Base-by-base conservation (phyloP, 2,888 invertebrate genomes). In the Ditula angustiorana region DNA sequence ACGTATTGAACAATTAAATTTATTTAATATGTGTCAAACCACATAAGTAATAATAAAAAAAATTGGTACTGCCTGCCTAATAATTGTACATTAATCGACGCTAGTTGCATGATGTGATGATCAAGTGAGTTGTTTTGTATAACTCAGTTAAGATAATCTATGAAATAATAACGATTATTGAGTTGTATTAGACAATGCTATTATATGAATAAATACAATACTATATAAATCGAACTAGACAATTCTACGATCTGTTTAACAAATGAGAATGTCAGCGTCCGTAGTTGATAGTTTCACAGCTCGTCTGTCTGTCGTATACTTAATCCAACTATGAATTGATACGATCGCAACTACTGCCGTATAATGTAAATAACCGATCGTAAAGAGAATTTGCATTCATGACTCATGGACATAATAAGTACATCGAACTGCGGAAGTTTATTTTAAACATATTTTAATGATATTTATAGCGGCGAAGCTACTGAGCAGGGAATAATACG, bases 361-460 rank as follows among this genome's bases (percentile, higher is more conserved):
- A 37, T 30, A 63, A 63, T 71, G 73, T 72, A 71, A 76, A 75
- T 74, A 74, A 71, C 69, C 71, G 69, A 74, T 74, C 68, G 68
- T 59, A 65, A 44, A 61, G 61, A 26, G 64, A 67, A 73, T 76
- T 74, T 73, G 74, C 72, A 74, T 76, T 69, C 71, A 73, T 76
- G 74, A 77, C 69, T 78, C 75, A 76, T 67, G 70, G 69, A 71
- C 11, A 46, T 44, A 13, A 30, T 23, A 61, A 8, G 16, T 41
- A 26, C 11, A 23, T 21, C 2, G 44, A 35, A 46, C 11, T 26
- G n/a, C 13, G 23, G 28, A 63, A 44, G 23, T 58, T 24, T 33
- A 30, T 24, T 24, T n/a, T n/a, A 13, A 49, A 41, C n/a, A 8
- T 23, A 37, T 37, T 13, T 5, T 37, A 24, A 8, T 4, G 7